Base-by-base conservation (phyloP, 2,888 invertebrate species). In the Polydrusus tereticollis region DNA sequence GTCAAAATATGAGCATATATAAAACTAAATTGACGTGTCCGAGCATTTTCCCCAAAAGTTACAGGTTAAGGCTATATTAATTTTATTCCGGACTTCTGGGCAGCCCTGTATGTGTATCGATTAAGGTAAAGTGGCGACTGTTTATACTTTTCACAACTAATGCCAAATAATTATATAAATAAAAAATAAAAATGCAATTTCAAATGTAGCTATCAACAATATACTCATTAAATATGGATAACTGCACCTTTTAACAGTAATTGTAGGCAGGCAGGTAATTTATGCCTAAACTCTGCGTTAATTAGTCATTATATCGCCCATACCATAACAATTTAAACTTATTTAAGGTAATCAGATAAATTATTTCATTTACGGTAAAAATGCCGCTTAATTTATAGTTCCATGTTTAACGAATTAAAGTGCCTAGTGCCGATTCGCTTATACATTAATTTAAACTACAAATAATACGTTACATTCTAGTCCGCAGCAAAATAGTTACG, bases 241-340 rank as follows among this genome's bases (percentile, higher is more conserved):
- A 50, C 63, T 63, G 63, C 47, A 20, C 50, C 50, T 63, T 26
- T n/a, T 20, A 47, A 63, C 50, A 47, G 63, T 50, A 63, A 63
- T 47, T 45, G 47, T 63, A 41, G n/a, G n/a, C n/a, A n/a, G 20
- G 18, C 16, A 16, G 50, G 16, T 47, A 63, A 63, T 63, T 60
- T 45, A 60, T 60, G 14, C 59, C 59, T n/a, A n/a, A n/a, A n/a
- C n/a, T n/a, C n/a, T 59, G 23, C 21, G 23, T 60, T 60, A 60
- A 63, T 63, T 45, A 29, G 33, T 36, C 20, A 63, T 63, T 50
- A 50, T 50, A 63, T 29, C 12, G 47, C 29, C 33, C 20, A 50
- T 33, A 50, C 33, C 20, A 47, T 18, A 62, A 14, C 21, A 41
- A 41, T 20, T 21, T 58, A 21, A 21, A 21, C 57, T 38, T 41